Percentiles rank a stretch among this genome's conserved stretches.
phyloP scores from a whole-genome alignment of 1,140 invertebrate genomes.

The Scylla paramamosain region DNA sequence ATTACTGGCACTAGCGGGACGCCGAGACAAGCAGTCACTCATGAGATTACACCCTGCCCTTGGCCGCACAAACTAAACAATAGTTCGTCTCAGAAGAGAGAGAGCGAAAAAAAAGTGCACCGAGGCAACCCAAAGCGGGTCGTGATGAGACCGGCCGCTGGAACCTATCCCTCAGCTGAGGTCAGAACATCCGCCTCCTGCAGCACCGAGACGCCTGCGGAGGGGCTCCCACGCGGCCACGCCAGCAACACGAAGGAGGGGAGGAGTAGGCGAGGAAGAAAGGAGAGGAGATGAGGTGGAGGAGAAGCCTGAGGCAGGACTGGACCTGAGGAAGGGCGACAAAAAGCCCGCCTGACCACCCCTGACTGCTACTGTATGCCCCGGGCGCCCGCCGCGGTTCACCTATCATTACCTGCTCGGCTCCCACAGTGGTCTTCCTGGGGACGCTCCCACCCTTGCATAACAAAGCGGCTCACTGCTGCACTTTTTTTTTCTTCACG shows the following conservation, averaged over 20 bases:
- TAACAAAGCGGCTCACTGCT: constrained; percentile 48
- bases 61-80: constrained; percentile 14
- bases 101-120: background rate
- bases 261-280: background rate
- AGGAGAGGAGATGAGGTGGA: constrained; percentile 37
- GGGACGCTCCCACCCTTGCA: constrained; percentile 57
- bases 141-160: constrained; percentile 44
- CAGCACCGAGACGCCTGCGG: constrained; percentile 49
- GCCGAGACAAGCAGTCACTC: constrained; percentile 24
- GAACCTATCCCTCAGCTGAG: constrained; percentile 56
- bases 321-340: constrained; percentile 62
- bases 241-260: constrained; percentile 32
- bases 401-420: constrained; percentile 59
- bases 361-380: constrained; percentile 71
- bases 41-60: constrained; percentile 46
- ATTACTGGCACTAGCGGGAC: constrained; percentile 39
- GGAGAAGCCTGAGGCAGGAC: constrained; percentile 56
- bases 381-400: constrained; percentile 44
- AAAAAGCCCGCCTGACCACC: constrained; percentile 69
- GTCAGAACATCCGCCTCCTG: constrained; percentile 67
- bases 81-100: constrained; percentile 33
- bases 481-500: constrained; percentile 27
- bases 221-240: constrained; percentile 53
- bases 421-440: constrained; percentile 60
- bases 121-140: constrained; percentile 37